Conservation (phyloP, 2,888 invertebrate species). For the Yponomeuta malinellus region DNA sequence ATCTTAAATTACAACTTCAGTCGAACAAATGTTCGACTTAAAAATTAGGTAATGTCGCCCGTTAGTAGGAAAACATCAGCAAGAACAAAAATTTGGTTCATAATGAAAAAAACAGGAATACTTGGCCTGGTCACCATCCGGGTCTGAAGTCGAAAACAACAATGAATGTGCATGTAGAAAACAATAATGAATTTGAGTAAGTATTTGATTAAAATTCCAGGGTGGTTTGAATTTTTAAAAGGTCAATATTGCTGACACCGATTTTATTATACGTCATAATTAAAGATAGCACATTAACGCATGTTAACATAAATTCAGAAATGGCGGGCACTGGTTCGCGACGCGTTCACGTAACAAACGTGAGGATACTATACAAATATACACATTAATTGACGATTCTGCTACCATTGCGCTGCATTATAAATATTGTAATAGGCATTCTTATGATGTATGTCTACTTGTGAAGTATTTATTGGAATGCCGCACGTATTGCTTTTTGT, state of each 20-base stretch:
- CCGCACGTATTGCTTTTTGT: not conserved
- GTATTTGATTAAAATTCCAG: too few relatives aligned
- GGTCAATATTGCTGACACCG: not conserved
- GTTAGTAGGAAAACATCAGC: too few relatives aligned
- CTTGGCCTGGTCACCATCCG: too few relatives aligned
- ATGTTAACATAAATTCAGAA: not conserved
- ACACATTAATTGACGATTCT: not conserved
- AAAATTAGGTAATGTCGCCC: too few relatives aligned
- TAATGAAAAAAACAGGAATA: too few relatives aligned
- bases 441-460: not conserved
- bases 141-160: too few relatives aligned
- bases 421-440: not conserved
- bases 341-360: not conserved
- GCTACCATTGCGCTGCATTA: not conserved
- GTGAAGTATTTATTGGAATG: not conserved
- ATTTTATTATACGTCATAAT: not conserved
- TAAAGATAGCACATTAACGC: not conserved
- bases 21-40: too few relatives aligned
- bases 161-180: too few relatives aligned
- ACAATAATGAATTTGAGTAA: too few relatives aligned
- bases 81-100: too few relatives aligned
- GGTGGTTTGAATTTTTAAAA: too few relatives aligned
- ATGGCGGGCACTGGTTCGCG: not conserved
- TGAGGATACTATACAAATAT: not conserved
- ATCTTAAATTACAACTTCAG: too few relatives aligned